Percentiles rank a stretch among this genome's conserved stretches.
These are phyloP conservation scores for Petroica traversi DNA, from an alignment of 2,113 vertebrate genomes.

Conservation along the genomic window DNA sequence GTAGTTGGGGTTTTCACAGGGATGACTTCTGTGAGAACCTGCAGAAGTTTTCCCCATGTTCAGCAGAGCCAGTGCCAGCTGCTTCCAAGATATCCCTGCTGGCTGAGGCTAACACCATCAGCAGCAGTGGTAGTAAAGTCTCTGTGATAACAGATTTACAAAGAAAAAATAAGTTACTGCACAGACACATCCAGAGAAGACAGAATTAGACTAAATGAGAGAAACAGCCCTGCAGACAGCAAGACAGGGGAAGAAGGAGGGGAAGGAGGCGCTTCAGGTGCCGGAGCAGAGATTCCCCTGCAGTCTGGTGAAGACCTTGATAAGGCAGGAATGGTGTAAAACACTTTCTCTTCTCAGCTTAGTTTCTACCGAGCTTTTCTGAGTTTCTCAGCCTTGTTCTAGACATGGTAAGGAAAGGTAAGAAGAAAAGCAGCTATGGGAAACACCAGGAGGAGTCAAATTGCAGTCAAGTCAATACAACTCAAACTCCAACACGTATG, in stretches of 20 bases:
- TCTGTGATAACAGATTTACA: not conserved
- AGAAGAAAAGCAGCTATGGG: not conserved
- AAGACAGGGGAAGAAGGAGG: not conserved
- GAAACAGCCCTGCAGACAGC: not conserved
- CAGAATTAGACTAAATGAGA: not conserved
- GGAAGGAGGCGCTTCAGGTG: not conserved
- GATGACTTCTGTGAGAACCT: not conserved
- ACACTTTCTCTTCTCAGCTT: not conserved
- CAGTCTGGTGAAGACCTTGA: not conserved
- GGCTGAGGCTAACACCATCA: not conserved
- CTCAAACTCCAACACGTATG: not conserved
- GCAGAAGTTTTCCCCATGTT: not conserved
- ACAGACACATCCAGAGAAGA: not conserved
- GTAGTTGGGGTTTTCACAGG: no score
- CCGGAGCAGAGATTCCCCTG: not conserved
- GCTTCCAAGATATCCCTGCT: not conserved
- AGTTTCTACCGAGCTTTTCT: not conserved
- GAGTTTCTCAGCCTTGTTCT: not conserved
- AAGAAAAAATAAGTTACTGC: not conserved
- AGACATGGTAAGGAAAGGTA: accelerated
- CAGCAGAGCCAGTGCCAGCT: no score
- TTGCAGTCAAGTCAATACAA: not conserved
- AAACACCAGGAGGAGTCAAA: not conserved
- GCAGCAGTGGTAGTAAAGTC: no score
- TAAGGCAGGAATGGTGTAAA: not conserved